These are phyloP conservation scores for Chloropsis cyanopogon DNA, from an alignment of 2,113 vertebrate species.

Conservation along the genomic window DNA sequence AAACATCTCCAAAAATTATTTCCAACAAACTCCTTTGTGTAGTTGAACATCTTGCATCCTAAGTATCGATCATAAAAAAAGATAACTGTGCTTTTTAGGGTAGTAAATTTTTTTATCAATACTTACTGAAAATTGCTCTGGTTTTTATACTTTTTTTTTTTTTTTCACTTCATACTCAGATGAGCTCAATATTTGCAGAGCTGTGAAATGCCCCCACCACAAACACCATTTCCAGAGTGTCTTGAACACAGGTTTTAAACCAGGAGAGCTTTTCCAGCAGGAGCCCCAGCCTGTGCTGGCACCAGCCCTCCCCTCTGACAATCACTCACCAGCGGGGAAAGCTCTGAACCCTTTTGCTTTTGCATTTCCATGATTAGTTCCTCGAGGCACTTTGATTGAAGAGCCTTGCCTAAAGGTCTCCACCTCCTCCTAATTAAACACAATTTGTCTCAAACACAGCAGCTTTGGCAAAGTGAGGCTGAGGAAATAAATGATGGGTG, in stretches of 20 bases:
- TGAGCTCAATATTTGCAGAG: neutral
- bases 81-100: neutral
- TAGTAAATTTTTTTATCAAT: neutral
- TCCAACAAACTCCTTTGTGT: neutral
- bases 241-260: neutral
- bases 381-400: constrained; percentile 61
- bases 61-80: neutral
- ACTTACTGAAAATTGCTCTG: neutral
- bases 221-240: neutral
- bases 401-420: constrained; percentile 38
- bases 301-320: neutral
- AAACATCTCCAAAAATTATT: neutral
- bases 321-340: constrained; percentile 5
- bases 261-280: neutral
- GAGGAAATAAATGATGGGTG: constrained; percentile 22
- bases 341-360: neutral
- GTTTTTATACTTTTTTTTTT: neutral
- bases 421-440: constrained; percentile 57
- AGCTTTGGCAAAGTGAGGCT: neutral
- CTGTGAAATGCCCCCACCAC: neutral
- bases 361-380: constrained; percentile 57
- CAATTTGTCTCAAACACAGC: neutral
- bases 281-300: neutral
- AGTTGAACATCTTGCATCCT: neutral
- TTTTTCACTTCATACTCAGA: neutral